Base-by-base conservation (phyloP, 1,140 invertebrate genomes). In the Rhopalosiphum padi region DNA sequence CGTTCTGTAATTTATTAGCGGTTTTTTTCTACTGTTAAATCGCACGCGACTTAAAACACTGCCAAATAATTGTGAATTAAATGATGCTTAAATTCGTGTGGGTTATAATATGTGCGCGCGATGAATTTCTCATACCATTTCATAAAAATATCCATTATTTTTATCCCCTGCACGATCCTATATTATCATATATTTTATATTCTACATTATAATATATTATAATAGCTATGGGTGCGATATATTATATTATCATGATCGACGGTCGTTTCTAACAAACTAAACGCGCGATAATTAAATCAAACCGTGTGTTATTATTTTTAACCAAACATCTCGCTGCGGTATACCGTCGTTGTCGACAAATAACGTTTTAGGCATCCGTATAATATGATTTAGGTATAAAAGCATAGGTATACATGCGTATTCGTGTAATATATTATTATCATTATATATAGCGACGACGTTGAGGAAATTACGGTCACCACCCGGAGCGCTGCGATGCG, bases 261-360 rank as follows among this genome's bases (percentile, higher is more conserved):
- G 60, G 60, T 77, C 60, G 30, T 77, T 77, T n/a, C 60, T 30
- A 77, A n/a, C 30, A 30, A 15, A 77, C 30, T 77, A 37, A 37
- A 83, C 82, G 82, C 35, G n/a, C 82, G 82, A 83, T 83, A 83
- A 83, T 83, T 83, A 83, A 37, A 83, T 37, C 82, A 37, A 35
- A 37, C n/a, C 7, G 0, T 22, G 82, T 23, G n/a, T 83, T 41
- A 37, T 83, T 83, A 37, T 37, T 83, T 83, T 83, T 37, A 23
- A 83, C n/a, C n/a, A 37, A 37, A 37, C 82, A 41, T 22, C 82
- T 35, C 35, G 35, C 82, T 77, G 60, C 60, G 60, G 82, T 83
- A 83, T 83, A 35, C 77, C 77, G 35, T 83, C 18, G 77, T 37
- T 15, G 60, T 83, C 77, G 77, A 41, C 22, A 85, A 85, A 85